phyloP scores from a whole-genome alignment of 2,888 invertebrate species.

The Dione juno region DNA sequence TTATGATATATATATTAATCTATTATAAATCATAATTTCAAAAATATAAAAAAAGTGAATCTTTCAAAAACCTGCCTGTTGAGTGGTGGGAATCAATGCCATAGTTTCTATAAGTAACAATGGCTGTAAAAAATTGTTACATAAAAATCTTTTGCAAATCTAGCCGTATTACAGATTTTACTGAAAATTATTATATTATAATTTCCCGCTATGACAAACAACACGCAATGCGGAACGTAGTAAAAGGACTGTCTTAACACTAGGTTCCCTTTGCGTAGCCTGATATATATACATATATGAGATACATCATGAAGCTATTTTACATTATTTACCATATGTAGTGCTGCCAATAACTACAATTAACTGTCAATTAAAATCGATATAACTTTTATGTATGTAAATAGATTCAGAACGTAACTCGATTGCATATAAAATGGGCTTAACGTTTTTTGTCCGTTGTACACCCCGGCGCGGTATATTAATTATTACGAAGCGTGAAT shows the following conservation, averaged over 20 bases:
- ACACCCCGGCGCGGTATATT: conserved; percentile 11
- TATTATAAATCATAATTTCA: too few relatives aligned
- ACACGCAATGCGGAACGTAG: too few relatives aligned
- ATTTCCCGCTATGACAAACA: too few relatives aligned
- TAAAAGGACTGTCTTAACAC: background rate
- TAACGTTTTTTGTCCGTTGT: conserved; percentile 7
- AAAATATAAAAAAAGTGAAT: too few relatives aligned
- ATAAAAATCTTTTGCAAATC: too few relatives aligned
- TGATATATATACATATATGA: background rate
- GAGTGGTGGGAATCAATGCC: too few relatives aligned
- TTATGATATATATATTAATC: too few relatives aligned
- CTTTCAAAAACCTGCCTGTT: too few relatives aligned
- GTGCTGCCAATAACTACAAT: conserved; percentile 5
- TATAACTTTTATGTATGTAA: conserved; percentile 40
- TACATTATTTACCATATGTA: background rate
- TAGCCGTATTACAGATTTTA: too few relatives aligned
- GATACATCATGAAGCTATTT: background rate
- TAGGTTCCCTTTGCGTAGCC: background rate
- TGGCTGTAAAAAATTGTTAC: too few relatives aligned
- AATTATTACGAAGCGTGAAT: background rate
- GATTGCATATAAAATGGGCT: conserved; percentile 45
- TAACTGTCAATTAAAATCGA: conserved; percentile 39
- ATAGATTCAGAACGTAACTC: conserved; percentile 43
- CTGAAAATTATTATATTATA: too few relatives aligned
- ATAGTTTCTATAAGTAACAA: too few relatives aligned